Conservation (phyloP, 2,797 vertebrate genomes). For the Notamacropus eugenii region DNA sequence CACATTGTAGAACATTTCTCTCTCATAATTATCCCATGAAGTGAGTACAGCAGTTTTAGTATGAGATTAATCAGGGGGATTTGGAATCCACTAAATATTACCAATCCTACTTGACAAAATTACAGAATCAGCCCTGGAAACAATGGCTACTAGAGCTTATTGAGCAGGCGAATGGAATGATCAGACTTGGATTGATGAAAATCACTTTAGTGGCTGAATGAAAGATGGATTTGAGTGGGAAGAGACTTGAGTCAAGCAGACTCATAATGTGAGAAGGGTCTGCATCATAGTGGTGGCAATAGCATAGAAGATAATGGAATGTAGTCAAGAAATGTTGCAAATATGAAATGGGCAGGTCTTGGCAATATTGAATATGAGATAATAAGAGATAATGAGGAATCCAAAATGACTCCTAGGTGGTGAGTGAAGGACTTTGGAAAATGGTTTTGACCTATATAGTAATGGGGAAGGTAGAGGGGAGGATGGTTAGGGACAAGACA, state of each 20-base stretch:
- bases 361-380: neutral
- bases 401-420: neutral
- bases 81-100: neutral
- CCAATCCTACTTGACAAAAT: neutral
- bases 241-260: neutral
- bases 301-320: neutral
- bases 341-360: neutral
- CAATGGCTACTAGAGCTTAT: neutral
- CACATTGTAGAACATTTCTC: neutral
- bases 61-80: neutral
- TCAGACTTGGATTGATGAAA: neutral
- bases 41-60: neutral
- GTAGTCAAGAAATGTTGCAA: neutral
- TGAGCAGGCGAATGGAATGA: neutral
- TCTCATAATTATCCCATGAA: neutral
- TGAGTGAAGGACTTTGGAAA: neutral
- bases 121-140: neutral
- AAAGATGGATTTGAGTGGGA: neutral
- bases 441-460: neutral
- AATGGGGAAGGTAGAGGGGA: neutral
- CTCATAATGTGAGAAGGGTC: neutral
- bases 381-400: neutral
- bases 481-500: neutral
- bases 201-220: neutral
- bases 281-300: neutral